Base-by-base conservation (phyloP, 2,888 invertebrate species). In the Caenorhabditis imperialis region DNA sequence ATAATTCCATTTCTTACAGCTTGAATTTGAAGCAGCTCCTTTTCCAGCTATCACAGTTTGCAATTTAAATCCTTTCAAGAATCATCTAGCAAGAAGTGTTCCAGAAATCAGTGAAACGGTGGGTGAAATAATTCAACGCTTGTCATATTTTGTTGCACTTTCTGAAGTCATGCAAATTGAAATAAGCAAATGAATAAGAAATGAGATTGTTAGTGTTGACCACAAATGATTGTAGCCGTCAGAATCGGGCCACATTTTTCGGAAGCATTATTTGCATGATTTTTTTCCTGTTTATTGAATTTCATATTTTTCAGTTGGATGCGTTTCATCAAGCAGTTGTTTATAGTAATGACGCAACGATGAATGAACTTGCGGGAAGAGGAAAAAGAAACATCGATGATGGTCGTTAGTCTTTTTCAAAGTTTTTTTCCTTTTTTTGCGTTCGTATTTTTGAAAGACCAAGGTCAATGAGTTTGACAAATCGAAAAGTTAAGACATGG, bases 41-140 rank as follows among this genome's bases (percentile, higher is more conserved):
- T 86, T 86, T 63, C 86, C 86, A 1, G 85, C 85, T 8, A 81
- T 86, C n/a, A 86, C 86, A 2, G 81, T 86, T 12, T 86, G 86
- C 67, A 84, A 85, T 67, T 55, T 86, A 55, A 86, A 86, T 67
- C 85, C 86, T 20, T 86, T 85, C 74, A 86, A 86, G 65, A 80
- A 84, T 12, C 84, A 85, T 60, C 55, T 84, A 48, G 85, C 85
- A 3, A 51, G 83, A 42, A 81, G 77, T 53, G 85, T 86, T 35
- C 83, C 83, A 3, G 85, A 86, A 77, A 85, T 86, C 37, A 71
- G 80, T 50, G 86, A 86, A 76, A 85, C 85, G 70, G 83, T 85
- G 44, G 63, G 78, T 54, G 37, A 20, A 35, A 16, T 12, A 23
- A 58, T 20, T 27, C 25, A 14, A 16, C 3, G 30, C 23, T 3